Evolutionary conservation across 1,140 invertebrate species (phyloP).

Genomic region (Ganaspis sp.): DNA sequence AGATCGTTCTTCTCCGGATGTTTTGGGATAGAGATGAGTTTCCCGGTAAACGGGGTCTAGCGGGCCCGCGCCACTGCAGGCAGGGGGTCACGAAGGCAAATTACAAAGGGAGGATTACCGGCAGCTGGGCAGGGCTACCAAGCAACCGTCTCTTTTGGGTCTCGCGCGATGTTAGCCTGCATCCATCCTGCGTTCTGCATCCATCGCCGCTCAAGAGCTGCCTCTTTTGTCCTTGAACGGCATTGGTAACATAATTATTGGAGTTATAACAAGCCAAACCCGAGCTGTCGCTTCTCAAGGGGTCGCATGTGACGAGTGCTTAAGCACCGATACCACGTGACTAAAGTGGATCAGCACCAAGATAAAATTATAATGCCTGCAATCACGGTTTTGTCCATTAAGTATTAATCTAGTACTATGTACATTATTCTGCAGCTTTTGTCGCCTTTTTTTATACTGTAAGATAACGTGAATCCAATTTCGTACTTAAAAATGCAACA

Average conservation of each 20-base stretch:
- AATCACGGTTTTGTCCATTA: conserved; percentile 5
- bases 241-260: conserved; percentile 78
- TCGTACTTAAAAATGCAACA: too few species aligned
- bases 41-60: not conserved
- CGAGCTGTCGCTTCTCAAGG: conserved; percentile 62
- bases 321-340: conserved; percentile 56
- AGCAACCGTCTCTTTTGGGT: conserved; percentile 69
- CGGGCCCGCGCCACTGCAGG: conserved; percentile 66
- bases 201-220: conserved; percentile 59
- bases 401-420: not conserved
- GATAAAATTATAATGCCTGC: conserved; percentile 54
- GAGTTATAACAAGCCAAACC: conserved; percentile 76
- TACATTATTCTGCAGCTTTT: not conserved
- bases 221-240: conserved; percentile 71
- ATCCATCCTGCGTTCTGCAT: conserved; percentile 32
- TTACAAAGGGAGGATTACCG: conserved; percentile 78
- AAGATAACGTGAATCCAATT: too few species aligned
- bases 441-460: too few species aligned
- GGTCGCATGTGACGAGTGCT: conserved; percentile 66
- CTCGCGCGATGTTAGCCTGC: conserved; percentile 53
- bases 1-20: conserved; percentile 17
- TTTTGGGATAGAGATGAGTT: conserved; percentile 20
- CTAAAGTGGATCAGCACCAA: conserved; percentile 43
- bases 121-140: conserved; percentile 73
- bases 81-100: conserved; percentile 73